These are phyloP conservation scores for Volucella inflata DNA, from an alignment of 2,888 invertebrate species.

Conservation along the genomic window DNA sequence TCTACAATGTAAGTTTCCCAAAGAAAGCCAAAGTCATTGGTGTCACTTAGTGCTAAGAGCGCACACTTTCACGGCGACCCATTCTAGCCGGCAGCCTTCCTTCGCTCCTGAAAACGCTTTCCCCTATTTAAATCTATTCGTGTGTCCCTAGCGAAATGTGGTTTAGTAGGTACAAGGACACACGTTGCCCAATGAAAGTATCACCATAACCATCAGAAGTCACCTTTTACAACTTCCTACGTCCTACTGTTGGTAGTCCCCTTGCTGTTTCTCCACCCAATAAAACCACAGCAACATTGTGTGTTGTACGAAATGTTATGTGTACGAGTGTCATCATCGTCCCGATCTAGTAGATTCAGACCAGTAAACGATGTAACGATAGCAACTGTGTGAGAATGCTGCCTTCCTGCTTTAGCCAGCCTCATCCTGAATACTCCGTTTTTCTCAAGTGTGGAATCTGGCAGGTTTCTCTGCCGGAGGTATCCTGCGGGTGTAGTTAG, in stretches of 20 bases:
- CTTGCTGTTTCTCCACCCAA: not conserved
- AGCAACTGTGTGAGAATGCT: conserved; percentile 39
- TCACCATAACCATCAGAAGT: conserved; percentile 44
- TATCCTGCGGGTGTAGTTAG: conserved; percentile 72
- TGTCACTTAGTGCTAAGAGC: conserved; percentile 37
- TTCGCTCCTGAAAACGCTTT: conserved; percentile 30
- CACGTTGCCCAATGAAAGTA: conserved; percentile 53
- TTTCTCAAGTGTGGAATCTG: conserved; percentile 64
- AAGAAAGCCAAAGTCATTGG: conserved; percentile 42
- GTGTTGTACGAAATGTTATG: not conserved
- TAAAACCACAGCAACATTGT: conserved; percentile 39
- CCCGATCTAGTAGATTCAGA: not conserved
- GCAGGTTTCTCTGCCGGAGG: conserved; percentile 68
- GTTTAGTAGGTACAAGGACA: conserved; percentile 73
- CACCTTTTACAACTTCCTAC: conserved; percentile 7
- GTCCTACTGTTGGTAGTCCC: not conserved
- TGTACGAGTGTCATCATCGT: conserved; percentile 17
- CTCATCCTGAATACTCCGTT: conserved; percentile 42
- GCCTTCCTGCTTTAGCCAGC: too few relatives aligned
- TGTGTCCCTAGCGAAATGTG: conserved; percentile 66
- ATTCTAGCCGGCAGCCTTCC: not conserved
- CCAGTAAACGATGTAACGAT: conserved; percentile 46
- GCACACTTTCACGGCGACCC: conserved; percentile 20
- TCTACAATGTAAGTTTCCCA: conserved; percentile 30
- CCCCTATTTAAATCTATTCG: conserved; percentile 67